Evolutionary conservation across 2,113 vertebrate genomes (phyloP), one percentile per base, ranked within the genome.

Genomic region (Zosterops lateralis): DNA sequence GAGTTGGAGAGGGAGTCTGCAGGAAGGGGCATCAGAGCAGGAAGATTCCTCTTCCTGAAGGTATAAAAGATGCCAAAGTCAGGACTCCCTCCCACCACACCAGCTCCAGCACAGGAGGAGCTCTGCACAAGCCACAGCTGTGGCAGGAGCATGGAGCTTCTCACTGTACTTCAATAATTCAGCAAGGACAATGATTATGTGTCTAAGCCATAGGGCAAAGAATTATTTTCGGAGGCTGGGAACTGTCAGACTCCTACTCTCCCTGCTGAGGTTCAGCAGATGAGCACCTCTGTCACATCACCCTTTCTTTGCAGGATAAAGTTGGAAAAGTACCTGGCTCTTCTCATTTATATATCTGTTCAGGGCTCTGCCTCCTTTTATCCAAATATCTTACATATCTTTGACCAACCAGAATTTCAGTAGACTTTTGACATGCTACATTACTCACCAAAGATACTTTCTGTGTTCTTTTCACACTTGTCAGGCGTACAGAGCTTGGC

Each of bases 121-220:
- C 13, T 53, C 18, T 4, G 57, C 31, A 38, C 10, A 11, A 0
- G 1, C 29, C 2, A 5, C 44, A 75, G 67, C 71, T 10, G 6
- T 2, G 24, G 57, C 1, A 2, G 51, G 61, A 44, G 42, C 6
- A 0, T 2, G 0, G n/a, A 54, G 67, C 62, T 48, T 19, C 68
- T 56, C n/a, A 25, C 26, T 84, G 21, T 14, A 21, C 42, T 76
- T 76, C 66, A 85, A 4, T 19, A 54, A 38, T 18, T 73, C 56
- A 80, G 60, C 64, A 88, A 73, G 56, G 24, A 47, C n/a, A 65
- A 38, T 34, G 61, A 51, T 53, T 79, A 66, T 25, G 28, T 76
- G 14, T 42, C 42, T 83, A 54, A 80, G 50, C 38, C 32, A 70
- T 5, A 38, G 34, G 67, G 17, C 54, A 79, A 15, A 92, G 42